phyloP scores from a whole-genome alignment of 2,797 vertebrate genomes.

The Eospalax fontanierii region DNA sequence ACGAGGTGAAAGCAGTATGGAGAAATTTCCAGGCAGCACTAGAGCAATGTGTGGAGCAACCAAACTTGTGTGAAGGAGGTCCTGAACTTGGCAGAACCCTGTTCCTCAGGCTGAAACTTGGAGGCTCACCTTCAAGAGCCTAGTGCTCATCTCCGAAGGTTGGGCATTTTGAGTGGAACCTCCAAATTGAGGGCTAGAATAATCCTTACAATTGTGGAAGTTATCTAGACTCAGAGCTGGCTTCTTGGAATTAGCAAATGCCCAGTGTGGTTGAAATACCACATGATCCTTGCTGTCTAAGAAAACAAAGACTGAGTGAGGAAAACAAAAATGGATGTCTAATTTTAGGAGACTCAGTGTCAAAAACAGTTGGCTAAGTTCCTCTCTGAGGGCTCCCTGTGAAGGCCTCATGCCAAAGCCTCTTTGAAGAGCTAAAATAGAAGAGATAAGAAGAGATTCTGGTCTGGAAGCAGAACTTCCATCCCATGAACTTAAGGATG shows the following conservation, averaged over 20 bases:
- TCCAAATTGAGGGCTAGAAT: background rate
- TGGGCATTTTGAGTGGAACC: background rate
- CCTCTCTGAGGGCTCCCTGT: background rate
- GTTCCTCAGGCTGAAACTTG: background rate
- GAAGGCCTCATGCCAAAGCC: background rate
- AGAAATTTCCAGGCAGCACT: background rate
- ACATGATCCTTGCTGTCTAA: background rate
- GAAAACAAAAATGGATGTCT: background rate
- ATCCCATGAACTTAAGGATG: background rate
- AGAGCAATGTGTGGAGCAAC: background rate
- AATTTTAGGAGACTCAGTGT: background rate
- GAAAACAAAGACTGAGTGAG: background rate
- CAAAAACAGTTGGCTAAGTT: background rate
- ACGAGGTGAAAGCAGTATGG: background rate
- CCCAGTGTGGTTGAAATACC: background rate
- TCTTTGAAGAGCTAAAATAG: background rate
- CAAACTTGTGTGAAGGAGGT: background rate
- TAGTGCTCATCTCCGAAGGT: background rate
- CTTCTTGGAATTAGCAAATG: background rate
- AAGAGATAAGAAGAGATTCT: background rate
- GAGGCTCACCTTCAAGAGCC: background rate
- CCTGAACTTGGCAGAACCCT: background rate
- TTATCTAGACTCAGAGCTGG: background rate
- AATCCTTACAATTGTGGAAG: conserved; percentile 7
- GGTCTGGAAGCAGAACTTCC: background rate